Percentiles rank a stretch among this genome's conserved stretches.
Evolutionary conservation across 2,113 vertebrate genomes (phyloP).

Genomic region (Rhadina sibilatrix): DNA sequence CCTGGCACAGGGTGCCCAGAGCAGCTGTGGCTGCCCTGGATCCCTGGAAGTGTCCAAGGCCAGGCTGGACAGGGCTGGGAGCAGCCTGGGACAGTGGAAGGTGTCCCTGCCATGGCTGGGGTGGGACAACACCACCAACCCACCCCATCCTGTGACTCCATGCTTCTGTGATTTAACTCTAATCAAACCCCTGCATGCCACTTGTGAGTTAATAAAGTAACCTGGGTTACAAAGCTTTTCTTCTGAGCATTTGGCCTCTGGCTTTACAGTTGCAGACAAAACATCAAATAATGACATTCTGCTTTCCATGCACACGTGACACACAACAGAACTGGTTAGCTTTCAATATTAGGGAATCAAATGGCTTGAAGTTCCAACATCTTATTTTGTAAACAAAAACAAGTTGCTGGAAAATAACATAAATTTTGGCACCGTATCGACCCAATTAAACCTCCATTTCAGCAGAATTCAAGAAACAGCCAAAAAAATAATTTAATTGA

Average conservation of each 20-base stretch:
- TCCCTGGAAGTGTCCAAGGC: not conserved
- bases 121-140: rapidly evolving
- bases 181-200: not conserved
- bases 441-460: conserved; percentile 60
- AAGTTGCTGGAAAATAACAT: conserved; percentile 36
- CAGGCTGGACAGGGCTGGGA: not conserved
- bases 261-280: not conserved
- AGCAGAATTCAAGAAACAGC: conserved; percentile 24
- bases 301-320: not conserved
- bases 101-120: not conserved
- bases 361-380: conserved; percentile 38
- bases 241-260: not conserved
- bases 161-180: not conserved
- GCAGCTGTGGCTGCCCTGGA: not conserved
- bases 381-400: conserved; percentile 67
- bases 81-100: rapidly evolving
- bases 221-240: not conserved
- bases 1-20: not conserved
- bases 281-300: not conserved
- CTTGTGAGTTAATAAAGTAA: not conserved
- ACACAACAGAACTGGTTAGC: conserved; percentile 26
- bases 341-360: conserved; percentile 26
- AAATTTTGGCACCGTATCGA: conserved; percentile 47
- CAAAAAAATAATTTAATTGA: conserved; percentile 60
- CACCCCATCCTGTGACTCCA: not conserved